Base-by-base conservation (phyloP, 2,888 invertebrate genomes). In the Tachystola acroxantha region DNA sequence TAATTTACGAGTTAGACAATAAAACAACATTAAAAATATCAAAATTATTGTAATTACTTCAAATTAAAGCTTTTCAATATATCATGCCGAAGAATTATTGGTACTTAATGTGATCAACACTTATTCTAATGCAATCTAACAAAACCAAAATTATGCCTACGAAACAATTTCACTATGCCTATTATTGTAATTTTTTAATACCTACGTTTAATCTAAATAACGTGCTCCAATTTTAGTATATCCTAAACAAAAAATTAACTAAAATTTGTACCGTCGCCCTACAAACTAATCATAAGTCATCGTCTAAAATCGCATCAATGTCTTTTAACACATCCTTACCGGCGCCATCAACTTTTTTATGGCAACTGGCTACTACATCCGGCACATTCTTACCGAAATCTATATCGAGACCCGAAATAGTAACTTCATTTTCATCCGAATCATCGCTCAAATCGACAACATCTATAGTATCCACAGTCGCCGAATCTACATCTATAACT, bases 331-430 rank as follows among this genome's bases (percentile, higher is more conserved):
- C 40, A 46, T 52, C 65, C 34, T 51, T 69, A 3, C 64, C 70
- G 2, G 52, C 35, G 30, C 28, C 58, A 11, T 70, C 70, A 0
- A 40, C 34, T 48, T 51, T 66, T 43, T 66, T 73, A 5, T 67
- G 75, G 60, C 85, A 84, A 40, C 85, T 85, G 1, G 81, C 85
- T 0, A 84, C 84, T 0, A 84, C 76, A 36, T 86, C 85, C 0
- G 84, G 84, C n/a, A 84, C 76, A 37, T 74, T 82, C 34, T 72
- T 78, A 11, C 56, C 63, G 37, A 80, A 58, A 39, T 69, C 72
- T 45, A 77, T 40, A 24, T 77, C 74, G 2, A 69, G 37, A 36
- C 73, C 76, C 0, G 70, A 50, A 4, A 53, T 49, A 0, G 59
- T 58, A 0, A 73, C 59, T 24, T 74, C 76, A 45, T 48, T 52